Evolutionary conservation across 2,113 vertebrate genomes (phyloP).

Genomic region (human): GRCh38 chr9:106150001-106150500

Average conservation of each 20-base stretch:
- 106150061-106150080: conserved; percentile 1
- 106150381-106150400: conserved; percentile 47
- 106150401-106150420: neutral
- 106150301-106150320: conserved; percentile 11
- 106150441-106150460: neutral
- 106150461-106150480: neutral
- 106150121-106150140: neutral
- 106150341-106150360: neutral
- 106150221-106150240: conserved; percentile 38
- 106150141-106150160: neutral
- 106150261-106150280: neutral
- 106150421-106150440: conserved; percentile 31
- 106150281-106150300: neutral
- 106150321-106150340: neutral
- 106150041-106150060: neutral
- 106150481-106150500: neutral
- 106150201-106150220: neutral
- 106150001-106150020: too few species aligned
- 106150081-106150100: neutral
- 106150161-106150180: conserved; percentile 1
- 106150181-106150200: neutral
- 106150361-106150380: neutral
- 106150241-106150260: neutral
- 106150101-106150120: conserved; percentile 39
- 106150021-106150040: too few species aligned